These are phyloP conservation scores for Margarornis squamiger DNA, from an alignment of 2,797 vertebrate species.

Conservation along the genomic window DNA sequence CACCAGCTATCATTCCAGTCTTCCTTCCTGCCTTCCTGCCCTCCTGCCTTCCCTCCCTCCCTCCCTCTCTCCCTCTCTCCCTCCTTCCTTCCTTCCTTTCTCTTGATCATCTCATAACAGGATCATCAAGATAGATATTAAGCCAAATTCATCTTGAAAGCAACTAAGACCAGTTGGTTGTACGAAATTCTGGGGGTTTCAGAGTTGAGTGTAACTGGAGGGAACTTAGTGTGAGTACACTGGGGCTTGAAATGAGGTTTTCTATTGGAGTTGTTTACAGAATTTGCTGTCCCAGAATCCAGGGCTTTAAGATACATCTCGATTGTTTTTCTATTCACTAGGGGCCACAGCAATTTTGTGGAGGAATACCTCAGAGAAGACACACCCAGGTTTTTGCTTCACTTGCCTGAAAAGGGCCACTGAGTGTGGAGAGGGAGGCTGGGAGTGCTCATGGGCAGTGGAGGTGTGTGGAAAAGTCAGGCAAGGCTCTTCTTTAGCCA, in stretches of 20 bases:
- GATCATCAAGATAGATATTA: not conserved
- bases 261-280: not conserved
- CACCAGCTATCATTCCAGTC: not conserved
- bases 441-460: not conserved
- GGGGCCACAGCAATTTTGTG: not conserved
- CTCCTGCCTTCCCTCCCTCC: no score
- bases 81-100: not conserved
- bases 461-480: not conserved
- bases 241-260: not conserved
- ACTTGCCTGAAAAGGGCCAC: not conserved
- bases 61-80: no score
- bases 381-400: not conserved
- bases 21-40: not conserved
- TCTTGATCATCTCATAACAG: not conserved
- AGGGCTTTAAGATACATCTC: not conserved
- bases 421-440: accelerated
- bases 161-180: not conserved
- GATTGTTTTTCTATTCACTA: not conserved
- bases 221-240: not conserved
- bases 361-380: not conserved
- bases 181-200: not conserved
- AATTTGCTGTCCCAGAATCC: not conserved
- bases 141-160: not conserved
- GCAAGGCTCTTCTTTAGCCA: not conserved
- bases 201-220: not conserved